A percentile compares a stretch with the other conserved stretches of the same genome.
Conservation (phyloP, 2,113 vertebrate genomes). For the Oxyruncus cristatus region DNA sequence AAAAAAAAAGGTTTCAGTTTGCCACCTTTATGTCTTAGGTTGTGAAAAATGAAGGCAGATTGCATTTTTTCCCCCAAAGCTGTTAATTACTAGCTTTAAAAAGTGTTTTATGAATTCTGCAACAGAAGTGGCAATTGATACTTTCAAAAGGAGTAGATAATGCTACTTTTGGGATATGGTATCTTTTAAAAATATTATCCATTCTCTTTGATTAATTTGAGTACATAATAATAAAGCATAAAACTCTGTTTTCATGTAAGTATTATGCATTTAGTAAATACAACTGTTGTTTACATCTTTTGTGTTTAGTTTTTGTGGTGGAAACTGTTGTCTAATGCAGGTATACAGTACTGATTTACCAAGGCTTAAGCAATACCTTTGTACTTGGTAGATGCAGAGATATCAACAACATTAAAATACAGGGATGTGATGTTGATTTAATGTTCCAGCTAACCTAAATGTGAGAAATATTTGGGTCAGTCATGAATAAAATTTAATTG, state of each 20-base stretch:
- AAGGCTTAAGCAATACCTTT: neutral
- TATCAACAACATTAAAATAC: neutral
- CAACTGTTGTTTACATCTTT: neutral
- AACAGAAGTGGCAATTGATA: neutral
- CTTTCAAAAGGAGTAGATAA: neutral
- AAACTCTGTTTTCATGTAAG: neutral
- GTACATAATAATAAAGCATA: neutral
- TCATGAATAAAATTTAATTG: conserved; percentile 10
- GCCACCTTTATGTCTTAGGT: neutral
- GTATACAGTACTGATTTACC: neutral
- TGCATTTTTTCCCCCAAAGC: neutral
- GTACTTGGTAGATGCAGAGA: neutral
- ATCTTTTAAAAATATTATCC: neutral
- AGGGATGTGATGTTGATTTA: neutral
- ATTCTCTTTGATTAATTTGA: neutral
- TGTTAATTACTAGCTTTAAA: neutral
- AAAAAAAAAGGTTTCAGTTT: neutral
- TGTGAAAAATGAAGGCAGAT: neutral
- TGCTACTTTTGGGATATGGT: neutral
- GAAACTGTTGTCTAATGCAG: neutral
- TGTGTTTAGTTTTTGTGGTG: neutral
- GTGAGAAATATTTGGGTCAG: neutral
- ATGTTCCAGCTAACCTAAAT: neutral
- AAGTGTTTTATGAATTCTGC: neutral
- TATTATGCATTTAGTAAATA: neutral